A percentile compares a stretch with the other conserved stretches of the same genome.
phyloP scores from a whole-genome alignment of 2,113 vertebrate genomes.

The Cynocephalus volans region DNA sequence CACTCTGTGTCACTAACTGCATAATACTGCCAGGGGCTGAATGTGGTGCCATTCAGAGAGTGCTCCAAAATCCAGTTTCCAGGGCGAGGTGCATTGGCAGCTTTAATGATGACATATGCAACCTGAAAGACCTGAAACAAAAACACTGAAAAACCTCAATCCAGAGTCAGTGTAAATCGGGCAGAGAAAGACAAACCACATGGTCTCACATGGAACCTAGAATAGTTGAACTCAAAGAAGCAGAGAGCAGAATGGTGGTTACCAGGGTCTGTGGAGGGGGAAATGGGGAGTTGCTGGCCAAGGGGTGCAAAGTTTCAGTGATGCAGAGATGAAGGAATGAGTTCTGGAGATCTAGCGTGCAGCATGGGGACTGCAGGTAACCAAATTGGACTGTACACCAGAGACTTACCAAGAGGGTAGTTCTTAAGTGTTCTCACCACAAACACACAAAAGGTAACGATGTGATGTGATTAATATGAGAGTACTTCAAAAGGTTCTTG shows the following conservation, averaged over 20 bases:
- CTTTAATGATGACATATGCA: constrained; percentile 98
- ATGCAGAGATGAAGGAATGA: neutral
- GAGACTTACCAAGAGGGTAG: neutral
- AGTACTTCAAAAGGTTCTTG: no score
- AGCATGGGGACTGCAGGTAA: neutral
- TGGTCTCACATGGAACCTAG: neutral
- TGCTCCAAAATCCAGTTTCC: constrained; percentile 98
- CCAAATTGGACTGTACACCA: neutral
- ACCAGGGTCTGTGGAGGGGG: no score
- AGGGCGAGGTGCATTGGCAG: constrained; percentile 96
- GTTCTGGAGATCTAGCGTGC: accelerated
- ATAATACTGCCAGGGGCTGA: constrained; percentile 97
- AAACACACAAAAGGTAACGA: neutral
- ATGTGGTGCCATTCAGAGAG: constrained; percentile 93
- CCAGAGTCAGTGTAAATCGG: neutral
- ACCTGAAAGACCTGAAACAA: constrained; percentile 95
- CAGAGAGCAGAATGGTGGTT: neutral
- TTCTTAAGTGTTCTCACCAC: no score
- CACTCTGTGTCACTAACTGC: constrained; percentile 97
- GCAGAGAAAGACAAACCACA: no score
- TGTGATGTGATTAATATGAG: neutral
- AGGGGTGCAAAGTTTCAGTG: neutral
- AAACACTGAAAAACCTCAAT: neutral
- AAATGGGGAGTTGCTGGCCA: neutral
- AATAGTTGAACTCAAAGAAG: no score